Percentiles rank a stretch among this genome's conserved stretches.
These are phyloP conservation scores for Recurvirostra avosetta DNA, from an alignment of 2,113 vertebrate species.

Conservation along the genomic window DNA sequence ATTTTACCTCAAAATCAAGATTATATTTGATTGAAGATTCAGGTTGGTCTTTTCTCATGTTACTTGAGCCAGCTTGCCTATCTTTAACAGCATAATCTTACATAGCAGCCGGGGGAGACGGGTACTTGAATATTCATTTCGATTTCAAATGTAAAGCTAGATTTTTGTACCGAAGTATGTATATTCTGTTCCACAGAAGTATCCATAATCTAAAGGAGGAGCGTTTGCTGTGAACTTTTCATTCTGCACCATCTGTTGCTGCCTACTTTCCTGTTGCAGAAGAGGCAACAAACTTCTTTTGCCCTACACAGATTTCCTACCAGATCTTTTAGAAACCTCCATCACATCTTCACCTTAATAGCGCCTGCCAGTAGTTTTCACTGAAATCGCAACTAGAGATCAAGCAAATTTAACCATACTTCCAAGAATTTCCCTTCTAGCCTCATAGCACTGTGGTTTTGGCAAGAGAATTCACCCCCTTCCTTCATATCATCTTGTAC, in stretches of 20 bases:
- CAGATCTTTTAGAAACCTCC: not conserved
- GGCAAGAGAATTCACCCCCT: not conserved
- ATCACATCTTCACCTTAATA: not conserved
- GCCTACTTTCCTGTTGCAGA: not conserved
- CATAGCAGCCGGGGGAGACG: not conserved
- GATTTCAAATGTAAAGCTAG: not conserved
- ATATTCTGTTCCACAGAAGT: not conserved
- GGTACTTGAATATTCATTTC: not conserved
- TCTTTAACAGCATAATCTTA: not conserved
- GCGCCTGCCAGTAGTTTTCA: not conserved
- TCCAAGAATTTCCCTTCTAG: not conserved
- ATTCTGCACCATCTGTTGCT: not conserved
- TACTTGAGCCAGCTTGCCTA: not conserved
- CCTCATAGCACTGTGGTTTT: not conserved
- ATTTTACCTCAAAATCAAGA: not conserved
- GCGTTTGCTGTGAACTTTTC: not conserved
- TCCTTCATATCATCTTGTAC: not conserved
- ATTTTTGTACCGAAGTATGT: not conserved
- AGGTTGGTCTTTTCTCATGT: not conserved
- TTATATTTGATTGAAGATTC: not conserved
- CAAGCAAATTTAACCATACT: not conserved
- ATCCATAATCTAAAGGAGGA: not conserved
- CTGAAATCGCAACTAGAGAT: not conserved
- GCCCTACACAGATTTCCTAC: not conserved
- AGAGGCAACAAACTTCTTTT: not conserved